A percentile compares a stretch with the other conserved stretches of the same genome.
phyloP scores from a whole-genome alignment of 2,113 vertebrate genomes.

The Rafetus swinhoei region DNA sequence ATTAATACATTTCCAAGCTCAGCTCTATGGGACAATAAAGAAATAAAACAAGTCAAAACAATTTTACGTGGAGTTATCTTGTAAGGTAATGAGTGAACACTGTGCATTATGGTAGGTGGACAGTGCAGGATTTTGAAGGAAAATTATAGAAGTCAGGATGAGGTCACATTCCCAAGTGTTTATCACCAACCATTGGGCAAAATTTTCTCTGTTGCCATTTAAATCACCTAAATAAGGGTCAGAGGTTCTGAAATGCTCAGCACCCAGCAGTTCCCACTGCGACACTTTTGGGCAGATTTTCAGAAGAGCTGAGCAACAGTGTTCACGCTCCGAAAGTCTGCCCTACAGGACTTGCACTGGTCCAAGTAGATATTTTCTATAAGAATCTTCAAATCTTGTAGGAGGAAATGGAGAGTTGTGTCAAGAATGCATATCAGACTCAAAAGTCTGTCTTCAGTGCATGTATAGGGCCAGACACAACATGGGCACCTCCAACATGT shows the following conservation, averaged over 20 bases:
- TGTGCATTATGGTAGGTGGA: not conserved
- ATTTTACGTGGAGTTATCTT: not conserved
- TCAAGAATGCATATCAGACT: not conserved
- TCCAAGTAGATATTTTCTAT: not conserved
- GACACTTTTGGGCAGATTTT: not conserved
- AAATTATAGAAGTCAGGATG: not conserved
- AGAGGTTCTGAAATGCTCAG: not conserved
- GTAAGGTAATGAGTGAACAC: not conserved
- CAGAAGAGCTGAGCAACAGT: not conserved
- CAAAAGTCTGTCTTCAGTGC: not conserved
- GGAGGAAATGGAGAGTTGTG: not conserved
- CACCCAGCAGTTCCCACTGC: not conserved
- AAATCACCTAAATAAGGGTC: not conserved
- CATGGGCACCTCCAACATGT: not conserved
- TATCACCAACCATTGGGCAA: not conserved
- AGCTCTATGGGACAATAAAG: not conserved
- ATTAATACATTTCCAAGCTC: not conserved
- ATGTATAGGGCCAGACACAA: not conserved
- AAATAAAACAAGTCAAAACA: not conserved
- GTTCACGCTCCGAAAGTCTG: not conserved
- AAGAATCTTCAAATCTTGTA: not conserved
- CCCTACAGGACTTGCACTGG: not conserved
- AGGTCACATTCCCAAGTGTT: not conserved
- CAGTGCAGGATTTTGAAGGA: not conserved
- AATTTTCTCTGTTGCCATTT: fast-evolving